A percentile compares a stretch with the other conserved stretches of the same genome.
phyloP scores from a whole-genome alignment of 2,888 invertebrate species.

The Baccha elongata region DNA sequence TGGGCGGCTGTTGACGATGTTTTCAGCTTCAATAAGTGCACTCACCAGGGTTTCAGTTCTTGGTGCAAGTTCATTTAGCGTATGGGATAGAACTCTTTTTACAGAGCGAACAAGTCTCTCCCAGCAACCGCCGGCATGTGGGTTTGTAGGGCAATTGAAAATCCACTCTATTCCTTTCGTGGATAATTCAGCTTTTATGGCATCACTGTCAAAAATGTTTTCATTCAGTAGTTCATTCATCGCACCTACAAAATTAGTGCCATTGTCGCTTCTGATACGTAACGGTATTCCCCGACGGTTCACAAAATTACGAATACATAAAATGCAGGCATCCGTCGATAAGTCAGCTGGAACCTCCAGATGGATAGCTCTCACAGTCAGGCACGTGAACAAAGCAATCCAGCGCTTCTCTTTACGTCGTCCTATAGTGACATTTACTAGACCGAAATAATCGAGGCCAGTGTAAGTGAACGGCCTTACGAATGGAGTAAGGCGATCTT shows the following conservation, averaged over 20 bases:
- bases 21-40: too few species aligned
- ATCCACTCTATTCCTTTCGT: constrained; percentile 34
- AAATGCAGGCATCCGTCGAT: too few species aligned
- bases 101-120: constrained; percentile 70
- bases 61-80: too few species aligned
- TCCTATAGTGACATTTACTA: background rate
- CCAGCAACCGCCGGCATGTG: constrained; percentile 69
- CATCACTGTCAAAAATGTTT: too few species aligned
- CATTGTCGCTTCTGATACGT: constrained; percentile 64
- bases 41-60: too few species aligned
- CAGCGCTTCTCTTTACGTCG: background rate
- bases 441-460: constrained; percentile 12
- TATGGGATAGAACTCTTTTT: too few species aligned
- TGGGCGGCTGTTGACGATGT: too few species aligned
- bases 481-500: constrained; percentile 2
- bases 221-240: too few species aligned
- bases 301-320: too few species aligned
- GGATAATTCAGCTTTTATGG: constrained; percentile 33
- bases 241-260: constrained; percentile 67
- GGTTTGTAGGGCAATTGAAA: constrained; percentile 35
- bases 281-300: constrained; percentile 52
- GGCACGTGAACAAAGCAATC: background rate
- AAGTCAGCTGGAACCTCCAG: too few species aligned
- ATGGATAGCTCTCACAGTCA: too few species aligned
- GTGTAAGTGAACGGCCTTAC: too few species aligned